Percentiles rank a stretch among this genome's conserved stretches.
phyloP scores from a whole-genome alignment of 2,797 vertebrate species.

The Ceyx erithaca region DNA sequence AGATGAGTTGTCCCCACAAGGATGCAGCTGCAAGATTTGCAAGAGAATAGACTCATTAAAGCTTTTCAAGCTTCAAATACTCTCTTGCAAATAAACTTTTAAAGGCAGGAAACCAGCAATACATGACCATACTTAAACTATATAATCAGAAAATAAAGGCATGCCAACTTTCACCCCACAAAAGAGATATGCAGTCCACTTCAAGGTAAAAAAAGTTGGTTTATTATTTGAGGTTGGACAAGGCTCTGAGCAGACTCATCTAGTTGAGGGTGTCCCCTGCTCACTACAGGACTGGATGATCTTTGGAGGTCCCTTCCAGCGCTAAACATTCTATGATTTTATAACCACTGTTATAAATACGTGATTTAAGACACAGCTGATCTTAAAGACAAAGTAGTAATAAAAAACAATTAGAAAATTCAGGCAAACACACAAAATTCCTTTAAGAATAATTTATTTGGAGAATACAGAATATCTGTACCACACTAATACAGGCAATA shows the following conservation, averaged over 20 bases:
- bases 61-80: not conserved
- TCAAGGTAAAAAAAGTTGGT: not conserved
- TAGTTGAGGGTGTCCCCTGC: too few species aligned
- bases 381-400: not conserved
- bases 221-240: not conserved
- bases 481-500: not conserved
- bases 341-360: not conserved
- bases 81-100: not conserved
- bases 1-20: not conserved
- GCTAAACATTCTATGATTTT: not conserved
- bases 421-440: not conserved
- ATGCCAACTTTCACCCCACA: not conserved
- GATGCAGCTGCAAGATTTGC: accelerated
- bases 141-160: not conserved
- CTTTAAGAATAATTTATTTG: not conserved
- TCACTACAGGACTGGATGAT: too few species aligned
- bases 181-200: not conserved
- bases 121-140: not conserved
- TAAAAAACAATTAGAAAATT: not conserved
- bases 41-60: not conserved
- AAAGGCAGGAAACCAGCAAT: not conserved
- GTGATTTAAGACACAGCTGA: not conserved
- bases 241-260: too few species aligned
- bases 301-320: too few species aligned
- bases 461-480: not conserved